These are phyloP conservation scores for Drosophila ficusphila DNA, from an alignment of 1,140 invertebrate genomes.

Conservation along the genomic window DNA sequence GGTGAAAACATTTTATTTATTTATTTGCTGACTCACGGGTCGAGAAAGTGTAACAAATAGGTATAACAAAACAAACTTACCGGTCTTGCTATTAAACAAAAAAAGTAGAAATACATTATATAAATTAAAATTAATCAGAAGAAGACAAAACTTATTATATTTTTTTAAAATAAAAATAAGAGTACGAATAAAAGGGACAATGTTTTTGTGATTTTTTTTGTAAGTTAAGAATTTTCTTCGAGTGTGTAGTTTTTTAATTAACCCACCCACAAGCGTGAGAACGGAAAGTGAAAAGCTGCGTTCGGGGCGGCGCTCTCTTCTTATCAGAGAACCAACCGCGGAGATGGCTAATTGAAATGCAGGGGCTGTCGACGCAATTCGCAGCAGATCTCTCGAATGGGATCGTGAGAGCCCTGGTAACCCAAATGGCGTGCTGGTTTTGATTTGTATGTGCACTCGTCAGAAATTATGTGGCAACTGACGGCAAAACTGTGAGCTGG, in stretches of 20 bases:
- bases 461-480: slow-evolving; percentile 55
- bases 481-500: slow-evolving; percentile 48
- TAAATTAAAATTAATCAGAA: no score
- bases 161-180: no score
- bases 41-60: slow-evolving; percentile 68
- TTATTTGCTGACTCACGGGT: slow-evolving; percentile 39
- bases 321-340: slow-evolving; percentile 38
- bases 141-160: no score
- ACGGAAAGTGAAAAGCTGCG: slow-evolving; percentile 45
- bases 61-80: slow-evolving; percentile 35
- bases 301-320: slow-evolving; percentile 11
- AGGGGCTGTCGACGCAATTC: slow-evolving; percentile 59
- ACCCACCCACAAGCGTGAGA: slow-evolving; percentile 50
- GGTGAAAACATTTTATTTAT: slow-evolving; percentile 44
- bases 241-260: not conserved
- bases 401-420: slow-evolving; percentile 66
- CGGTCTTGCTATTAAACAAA: not conserved
- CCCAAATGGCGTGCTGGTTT: slow-evolving; percentile 57
- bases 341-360: slow-evolving; percentile 64
- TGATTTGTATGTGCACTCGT: slow-evolving; percentile 61
- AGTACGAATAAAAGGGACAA: no score
- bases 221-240: not conserved
- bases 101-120: not conserved
- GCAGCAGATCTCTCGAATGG: slow-evolving; percentile 42
- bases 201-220: no score